Percentiles rank a stretch among this genome's conserved stretches.
Evolutionary conservation across 2,113 vertebrate genomes (phyloP).

Genomic region (Lophius piscatorius): DNA sequence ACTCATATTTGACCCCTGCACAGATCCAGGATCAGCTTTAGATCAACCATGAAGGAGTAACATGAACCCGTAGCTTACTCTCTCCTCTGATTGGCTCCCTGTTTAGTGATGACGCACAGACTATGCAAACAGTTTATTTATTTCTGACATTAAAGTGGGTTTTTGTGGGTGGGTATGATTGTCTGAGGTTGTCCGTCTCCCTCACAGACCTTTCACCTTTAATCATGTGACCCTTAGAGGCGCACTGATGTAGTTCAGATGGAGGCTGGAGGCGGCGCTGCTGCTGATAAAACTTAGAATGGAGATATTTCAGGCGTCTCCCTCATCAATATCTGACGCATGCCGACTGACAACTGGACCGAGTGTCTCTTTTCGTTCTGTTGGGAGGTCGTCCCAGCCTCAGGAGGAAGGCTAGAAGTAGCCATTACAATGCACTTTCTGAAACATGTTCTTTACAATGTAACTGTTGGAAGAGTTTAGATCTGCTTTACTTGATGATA

Average conservation of each 20-base stretch:
- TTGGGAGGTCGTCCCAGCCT: background rate
- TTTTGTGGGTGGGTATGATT: constrained; percentile 36
- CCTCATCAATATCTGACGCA: background rate
- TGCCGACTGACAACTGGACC: constrained; percentile 28
- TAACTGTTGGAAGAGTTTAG: constrained; percentile 13
- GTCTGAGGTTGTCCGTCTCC: constrained; percentile 5
- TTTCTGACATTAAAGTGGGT: constrained; percentile 45
- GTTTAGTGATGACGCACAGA: constrained; percentile 61
- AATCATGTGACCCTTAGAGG: background rate
- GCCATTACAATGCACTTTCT: constrained; percentile 64
- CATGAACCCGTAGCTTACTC: background rate
- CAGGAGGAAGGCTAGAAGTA: constrained; percentile 18
- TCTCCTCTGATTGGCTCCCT: constrained; percentile 7
- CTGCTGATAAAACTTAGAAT: constrained; percentile 50
- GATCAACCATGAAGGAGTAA: background rate
- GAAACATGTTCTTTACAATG: constrained; percentile 41
- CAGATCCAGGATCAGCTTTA: constrained; percentile 43
- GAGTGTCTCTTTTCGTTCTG: constrained; percentile 19
- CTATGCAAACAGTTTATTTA: constrained; percentile 75
- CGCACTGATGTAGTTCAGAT: constrained; percentile 4
- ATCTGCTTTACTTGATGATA: constrained; percentile 24
- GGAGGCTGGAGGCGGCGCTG: constrained; percentile 6
- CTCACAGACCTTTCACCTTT: constrained; percentile 13
- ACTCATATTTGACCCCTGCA: constrained; percentile 20
- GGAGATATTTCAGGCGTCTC: constrained; percentile 11